These are phyloP conservation scores for Eospalax fontanierii DNA, from an alignment of 2,797 vertebrate genomes.

Conservation along the genomic window DNA sequence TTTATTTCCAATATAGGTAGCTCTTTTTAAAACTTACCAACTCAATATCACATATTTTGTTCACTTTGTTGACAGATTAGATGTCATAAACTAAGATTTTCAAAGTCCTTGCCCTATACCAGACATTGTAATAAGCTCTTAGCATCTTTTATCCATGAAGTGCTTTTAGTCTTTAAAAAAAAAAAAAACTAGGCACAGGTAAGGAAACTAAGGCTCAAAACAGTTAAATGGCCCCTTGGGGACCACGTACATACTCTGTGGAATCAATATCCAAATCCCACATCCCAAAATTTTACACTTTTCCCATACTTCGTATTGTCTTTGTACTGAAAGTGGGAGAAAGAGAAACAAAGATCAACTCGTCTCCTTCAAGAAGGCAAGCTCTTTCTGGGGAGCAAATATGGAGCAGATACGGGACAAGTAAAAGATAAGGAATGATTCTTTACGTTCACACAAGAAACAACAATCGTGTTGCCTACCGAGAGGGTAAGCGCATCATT, in stretches of 20 bases:
- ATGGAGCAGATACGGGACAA: neutral
- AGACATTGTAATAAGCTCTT: neutral
- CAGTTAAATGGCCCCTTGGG: neutral
- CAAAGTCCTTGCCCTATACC: neutral
- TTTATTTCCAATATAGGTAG: constrained; percentile 29
- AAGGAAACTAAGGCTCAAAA: constrained; percentile 41
- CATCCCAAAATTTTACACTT: neutral
- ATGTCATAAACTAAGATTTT: constrained; percentile 14
- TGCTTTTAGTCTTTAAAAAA: neutral
- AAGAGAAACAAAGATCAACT: neutral
- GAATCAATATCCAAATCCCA: neutral
- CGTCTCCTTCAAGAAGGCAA: neutral
- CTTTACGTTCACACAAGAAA: constrained; percentile 58
- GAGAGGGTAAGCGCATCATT: constrained; percentile 74
- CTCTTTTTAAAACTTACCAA: constrained; percentile 63
- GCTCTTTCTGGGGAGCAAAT: neutral
- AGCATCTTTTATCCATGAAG: constrained; percentile 29
- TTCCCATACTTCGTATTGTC: neutral
- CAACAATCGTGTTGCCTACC: constrained; percentile 38
- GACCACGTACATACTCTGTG: neutral
- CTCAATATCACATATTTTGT: constrained; percentile 23
- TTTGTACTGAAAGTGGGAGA: neutral
- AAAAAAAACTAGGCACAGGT: neutral
- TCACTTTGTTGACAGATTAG: constrained; percentile 46
- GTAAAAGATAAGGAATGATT: constrained; percentile 30